phyloP scores from a whole-genome alignment of 1,140 invertebrate species.

The Acromyrmex charruanus region DNA sequence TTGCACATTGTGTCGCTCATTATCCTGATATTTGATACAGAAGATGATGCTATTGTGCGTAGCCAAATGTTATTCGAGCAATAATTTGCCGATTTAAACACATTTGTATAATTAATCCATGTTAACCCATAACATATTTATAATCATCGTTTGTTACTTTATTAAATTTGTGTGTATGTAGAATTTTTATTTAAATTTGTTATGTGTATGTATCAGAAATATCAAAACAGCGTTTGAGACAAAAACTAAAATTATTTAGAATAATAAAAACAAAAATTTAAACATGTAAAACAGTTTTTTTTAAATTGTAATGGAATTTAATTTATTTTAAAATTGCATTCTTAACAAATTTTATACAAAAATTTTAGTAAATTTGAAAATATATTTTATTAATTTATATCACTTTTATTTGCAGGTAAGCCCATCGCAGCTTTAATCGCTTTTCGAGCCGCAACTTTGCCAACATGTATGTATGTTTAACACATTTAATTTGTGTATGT shows the following conservation, averaged over 20 bases:
- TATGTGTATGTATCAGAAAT: neutral
- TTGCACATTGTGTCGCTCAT: neutral
- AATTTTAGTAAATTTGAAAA: neutral
- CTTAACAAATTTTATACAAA: neutral
- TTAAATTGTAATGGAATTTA: neutral
- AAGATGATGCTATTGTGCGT: neutral
- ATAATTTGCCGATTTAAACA: neutral
- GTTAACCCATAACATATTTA: neutral
- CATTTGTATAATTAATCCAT: conserved; percentile 23
- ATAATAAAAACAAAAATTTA: neutral
- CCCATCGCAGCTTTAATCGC: neutral
- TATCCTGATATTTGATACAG: neutral
- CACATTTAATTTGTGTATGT: neutral
- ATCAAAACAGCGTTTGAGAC: neutral
- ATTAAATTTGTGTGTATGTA: neutral
- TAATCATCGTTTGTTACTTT: neutral
- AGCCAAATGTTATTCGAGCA: neutral
- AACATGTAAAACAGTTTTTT: neutral
- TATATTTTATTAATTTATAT: conserved; percentile 8
- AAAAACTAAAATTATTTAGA: neutral
- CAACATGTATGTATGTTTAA: conserved; percentile 4
- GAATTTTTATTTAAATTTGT: too few species aligned
- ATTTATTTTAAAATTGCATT: conserved; percentile 17
- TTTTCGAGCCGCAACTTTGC: neutral
- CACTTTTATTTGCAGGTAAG: conserved; percentile 46